Conservation (phyloP, 2,797 vertebrate genomes). For the Nothura maculosa region DNA sequence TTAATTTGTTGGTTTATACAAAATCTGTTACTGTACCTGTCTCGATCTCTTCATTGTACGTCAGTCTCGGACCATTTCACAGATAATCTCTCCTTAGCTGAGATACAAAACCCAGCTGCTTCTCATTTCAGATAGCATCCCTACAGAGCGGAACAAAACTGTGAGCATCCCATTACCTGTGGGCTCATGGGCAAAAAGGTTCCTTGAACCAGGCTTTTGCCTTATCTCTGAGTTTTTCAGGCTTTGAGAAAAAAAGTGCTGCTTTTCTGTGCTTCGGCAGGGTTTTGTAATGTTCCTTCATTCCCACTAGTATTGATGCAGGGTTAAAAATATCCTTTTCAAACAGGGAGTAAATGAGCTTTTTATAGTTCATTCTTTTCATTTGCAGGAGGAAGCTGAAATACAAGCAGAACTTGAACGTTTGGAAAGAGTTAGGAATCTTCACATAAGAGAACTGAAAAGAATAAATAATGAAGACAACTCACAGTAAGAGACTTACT, state of each 20-base stretch:
- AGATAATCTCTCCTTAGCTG: slow-evolving; percentile 62
- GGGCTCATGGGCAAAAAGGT: slow-evolving; percentile 45
- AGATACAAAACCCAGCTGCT: slow-evolving; percentile 51
- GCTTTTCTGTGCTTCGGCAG: slow-evolving; percentile 63
- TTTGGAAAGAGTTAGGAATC: slow-evolving; percentile 98
- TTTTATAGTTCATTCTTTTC: slow-evolving; percentile 76
- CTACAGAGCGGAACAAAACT: slow-evolving; percentile 68
- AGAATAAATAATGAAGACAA: slow-evolving; percentile 99
- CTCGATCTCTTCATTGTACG: slow-evolving; percentile 25
- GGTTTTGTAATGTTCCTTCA: slow-evolving; percentile 71
- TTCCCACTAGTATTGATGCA: slow-evolving; percentile 56
- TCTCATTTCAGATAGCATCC: slow-evolving; percentile 69
- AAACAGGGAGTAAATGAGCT: slow-evolving; percentile 78
- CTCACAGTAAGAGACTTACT: slow-evolving; percentile 90
- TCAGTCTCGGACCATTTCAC: slow-evolving; percentile 60
- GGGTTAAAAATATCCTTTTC: slow-evolving; percentile 77
- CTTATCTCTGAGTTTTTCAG: slow-evolving; percentile 51
- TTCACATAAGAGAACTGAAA: slow-evolving; percentile 99
- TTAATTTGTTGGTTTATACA: background rate
- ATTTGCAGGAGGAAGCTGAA: slow-evolving; percentile 98
- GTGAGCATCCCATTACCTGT: slow-evolving; percentile 65
- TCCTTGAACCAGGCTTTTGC: slow-evolving; percentile 66
- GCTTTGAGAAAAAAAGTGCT: slow-evolving; percentile 42
- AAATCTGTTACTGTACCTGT: slow-evolving; percentile 27
- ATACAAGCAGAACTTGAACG: slow-evolving; percentile 99